phyloP scores from a whole-genome alignment of 1,140 invertebrate species.

The Philopotamus ludificatus region DNA sequence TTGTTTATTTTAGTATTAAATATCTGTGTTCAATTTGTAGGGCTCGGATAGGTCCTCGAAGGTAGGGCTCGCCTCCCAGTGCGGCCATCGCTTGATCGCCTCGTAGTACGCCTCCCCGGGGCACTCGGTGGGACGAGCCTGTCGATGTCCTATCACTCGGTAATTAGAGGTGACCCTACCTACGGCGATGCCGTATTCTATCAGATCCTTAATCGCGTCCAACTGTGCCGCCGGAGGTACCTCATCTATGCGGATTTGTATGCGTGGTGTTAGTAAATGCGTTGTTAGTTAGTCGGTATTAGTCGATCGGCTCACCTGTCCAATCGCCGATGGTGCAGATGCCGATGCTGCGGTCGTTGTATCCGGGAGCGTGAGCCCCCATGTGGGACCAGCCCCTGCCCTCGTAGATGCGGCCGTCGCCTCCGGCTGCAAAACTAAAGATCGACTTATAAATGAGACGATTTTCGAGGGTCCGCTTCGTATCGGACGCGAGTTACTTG shows the following conservation, averaged over 20 bases:
- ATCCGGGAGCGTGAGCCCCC: conserved; percentile 71
- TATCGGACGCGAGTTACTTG: conserved; percentile 44
- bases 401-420: conserved; percentile 70
- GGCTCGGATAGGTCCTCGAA: conserved; percentile 2
- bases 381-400: conserved; percentile 72
- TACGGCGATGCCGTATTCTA: conserved; percentile 60
- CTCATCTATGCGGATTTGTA: conserved; percentile 50
- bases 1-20: neutral
- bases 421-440: conserved; percentile 74
- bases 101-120: conserved; percentile 65
- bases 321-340: conserved; percentile 72
- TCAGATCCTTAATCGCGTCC: conserved; percentile 59
- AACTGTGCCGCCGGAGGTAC: conserved; percentile 62
- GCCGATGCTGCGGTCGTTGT: conserved; percentile 70
- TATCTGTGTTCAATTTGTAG: neutral
- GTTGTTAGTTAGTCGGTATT: neutral
- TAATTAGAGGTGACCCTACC: conserved; percentile 63
- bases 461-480: neutral
- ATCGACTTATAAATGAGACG: neutral
- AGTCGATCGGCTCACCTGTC: conserved; percentile 32
- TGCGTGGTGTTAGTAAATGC: neutral
- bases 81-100: conserved; percentile 64
- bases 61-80: conserved; percentile 47
- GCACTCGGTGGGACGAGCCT: conserved; percentile 67
- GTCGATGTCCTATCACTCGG: conserved; percentile 67